Conservation (phyloP, 2,113 vertebrate genomes). For the Hucho hucho region DNA sequence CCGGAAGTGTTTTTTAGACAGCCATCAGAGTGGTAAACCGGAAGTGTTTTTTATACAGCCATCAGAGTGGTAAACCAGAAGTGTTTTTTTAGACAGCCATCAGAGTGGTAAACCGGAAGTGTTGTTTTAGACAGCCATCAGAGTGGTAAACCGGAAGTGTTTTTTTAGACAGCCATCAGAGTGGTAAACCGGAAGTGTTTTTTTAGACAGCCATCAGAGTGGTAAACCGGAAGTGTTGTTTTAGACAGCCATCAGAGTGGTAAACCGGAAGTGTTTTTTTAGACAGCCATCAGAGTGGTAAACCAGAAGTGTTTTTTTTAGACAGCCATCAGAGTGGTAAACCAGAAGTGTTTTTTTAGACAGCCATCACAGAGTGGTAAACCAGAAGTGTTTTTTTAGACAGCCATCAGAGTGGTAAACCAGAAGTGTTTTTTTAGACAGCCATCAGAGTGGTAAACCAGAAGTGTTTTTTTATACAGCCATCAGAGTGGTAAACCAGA, state of each 20-base stretch:
- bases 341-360: background rate
- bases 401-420: background rate
- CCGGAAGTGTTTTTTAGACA: too few species aligned
- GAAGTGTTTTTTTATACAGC: background rate
- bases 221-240: background rate
- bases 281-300: too few species aligned
- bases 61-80: background rate
- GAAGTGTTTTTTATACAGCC: background rate
- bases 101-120: too few species aligned
- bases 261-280: too few species aligned
- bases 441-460: too few species aligned
- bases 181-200: background rate
- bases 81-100: too few species aligned
- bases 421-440: background rate
- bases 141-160: too few species aligned
- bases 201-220: background rate
- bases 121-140: too few species aligned
- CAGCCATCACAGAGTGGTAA: background rate
- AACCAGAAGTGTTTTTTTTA: too few species aligned
- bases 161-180: too few species aligned
- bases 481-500: background rate
- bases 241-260: too few species aligned
- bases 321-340: too few species aligned
- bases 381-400: background rate
- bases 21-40: background rate